A percentile compares a stretch with the other conserved stretches of the same genome.
Conservation (phyloP, 2,888 invertebrate species). For the Sphaeridia pumilis region DNA sequence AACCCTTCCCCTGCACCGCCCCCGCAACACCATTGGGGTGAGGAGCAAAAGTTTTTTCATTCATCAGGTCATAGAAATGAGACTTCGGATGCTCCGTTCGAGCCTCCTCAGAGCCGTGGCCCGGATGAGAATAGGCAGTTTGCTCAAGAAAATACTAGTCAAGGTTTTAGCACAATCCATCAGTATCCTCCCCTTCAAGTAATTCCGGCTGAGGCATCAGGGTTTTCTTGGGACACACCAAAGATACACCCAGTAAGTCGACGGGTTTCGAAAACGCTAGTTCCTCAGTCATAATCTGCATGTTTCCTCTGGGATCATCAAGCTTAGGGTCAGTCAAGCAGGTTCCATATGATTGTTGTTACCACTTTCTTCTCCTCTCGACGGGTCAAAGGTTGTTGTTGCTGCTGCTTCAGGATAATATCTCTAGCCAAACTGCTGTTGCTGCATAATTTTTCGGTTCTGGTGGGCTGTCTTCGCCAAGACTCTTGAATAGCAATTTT, state of each 20-base stretch:
- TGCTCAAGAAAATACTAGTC: constrained; percentile 3
- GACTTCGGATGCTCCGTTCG: not conserved
- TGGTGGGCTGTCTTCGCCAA: no score
- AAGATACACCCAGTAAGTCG: not conserved
- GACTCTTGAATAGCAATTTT: no score
- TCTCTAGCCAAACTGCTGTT: no score
- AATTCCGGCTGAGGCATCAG: not conserved
- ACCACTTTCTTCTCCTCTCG: no score
- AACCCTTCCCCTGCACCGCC: not conserved
- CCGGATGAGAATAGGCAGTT: not conserved
- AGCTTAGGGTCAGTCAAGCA: no score
- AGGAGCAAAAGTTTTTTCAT: not conserved
- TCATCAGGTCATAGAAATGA: not conserved
- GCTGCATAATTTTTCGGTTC: no score
- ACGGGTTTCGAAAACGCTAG: no score
- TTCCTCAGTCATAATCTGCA: no score
- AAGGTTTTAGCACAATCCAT: not conserved
- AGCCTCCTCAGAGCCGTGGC: not conserved
- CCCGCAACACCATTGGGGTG: not conserved
- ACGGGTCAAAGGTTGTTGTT: no score
- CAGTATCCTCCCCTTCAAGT: not conserved
- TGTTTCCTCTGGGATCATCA: no score
- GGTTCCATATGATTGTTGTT: no score
- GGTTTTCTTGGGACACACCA: not conserved
- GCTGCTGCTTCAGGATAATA: not conserved